Percentiles rank a stretch among this genome's conserved stretches.
These are phyloP conservation scores for Pterois miles DNA, from an alignment of 2,797 vertebrate species.

Conservation along the genomic window DNA sequence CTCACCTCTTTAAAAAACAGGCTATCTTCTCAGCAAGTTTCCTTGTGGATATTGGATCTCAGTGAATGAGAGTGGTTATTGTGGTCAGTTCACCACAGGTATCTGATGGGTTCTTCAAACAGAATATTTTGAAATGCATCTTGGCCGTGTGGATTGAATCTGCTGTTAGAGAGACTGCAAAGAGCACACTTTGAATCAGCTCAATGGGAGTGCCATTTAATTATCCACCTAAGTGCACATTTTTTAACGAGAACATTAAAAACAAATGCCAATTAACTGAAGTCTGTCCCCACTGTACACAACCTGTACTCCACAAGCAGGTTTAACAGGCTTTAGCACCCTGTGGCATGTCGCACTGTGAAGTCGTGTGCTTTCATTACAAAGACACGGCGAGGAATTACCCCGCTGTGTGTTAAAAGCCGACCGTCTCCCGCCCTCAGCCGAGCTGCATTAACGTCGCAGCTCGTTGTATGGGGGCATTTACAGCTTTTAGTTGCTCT, in stretches of 20 bases:
- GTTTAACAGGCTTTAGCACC: background rate
- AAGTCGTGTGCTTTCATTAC: conserved; percentile 38
- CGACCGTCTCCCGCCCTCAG: background rate
- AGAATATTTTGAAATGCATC: conserved; percentile 7
- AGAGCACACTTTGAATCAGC: background rate
- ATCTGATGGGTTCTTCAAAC: conserved; percentile 27
- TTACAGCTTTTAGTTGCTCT: background rate
- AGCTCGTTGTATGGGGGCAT: background rate
- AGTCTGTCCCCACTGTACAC: background rate
- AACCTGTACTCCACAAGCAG: background rate
- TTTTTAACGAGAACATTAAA: background rate
- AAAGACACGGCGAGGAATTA: conserved; percentile 26
- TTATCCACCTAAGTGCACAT: background rate
- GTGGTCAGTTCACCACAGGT: conserved; percentile 23
- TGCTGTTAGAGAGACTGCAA: background rate
- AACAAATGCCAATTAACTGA: conserved; percentile 6
- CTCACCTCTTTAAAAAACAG: conserved; percentile 13
- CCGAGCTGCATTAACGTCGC: conserved; percentile 3
- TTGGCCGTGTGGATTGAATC: background rate
- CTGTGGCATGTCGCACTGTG: background rate
- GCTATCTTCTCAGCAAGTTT: conserved; percentile 11
- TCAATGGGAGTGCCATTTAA: conserved; percentile 28
- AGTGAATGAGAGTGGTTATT: conserved; percentile 16
- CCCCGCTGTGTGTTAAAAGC: conserved; percentile 29
- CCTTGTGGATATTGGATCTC: conserved; percentile 14